A percentile compares a stretch with the other conserved stretches of the same genome.
phyloP scores from a whole-genome alignment of 1,140 invertebrate genomes.

The Ceratina japonica region DNA sequence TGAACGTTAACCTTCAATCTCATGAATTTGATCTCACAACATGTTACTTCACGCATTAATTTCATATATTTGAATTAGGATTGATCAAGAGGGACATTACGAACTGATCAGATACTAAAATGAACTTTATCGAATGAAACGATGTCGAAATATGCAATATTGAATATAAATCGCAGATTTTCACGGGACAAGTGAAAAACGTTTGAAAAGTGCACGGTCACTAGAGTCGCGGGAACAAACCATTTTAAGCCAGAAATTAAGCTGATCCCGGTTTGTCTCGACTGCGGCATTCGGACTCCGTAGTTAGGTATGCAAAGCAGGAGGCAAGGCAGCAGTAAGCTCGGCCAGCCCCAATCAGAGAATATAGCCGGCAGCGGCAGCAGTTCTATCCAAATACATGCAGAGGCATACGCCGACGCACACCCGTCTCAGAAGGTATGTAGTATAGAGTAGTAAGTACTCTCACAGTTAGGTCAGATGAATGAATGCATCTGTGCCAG shows the following conservation, averaged over 20 bases:
- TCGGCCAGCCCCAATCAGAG: constrained; percentile 65
- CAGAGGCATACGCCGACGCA: constrained; percentile 6
- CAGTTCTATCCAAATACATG: constrained; percentile 38
- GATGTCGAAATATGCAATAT: background rate
- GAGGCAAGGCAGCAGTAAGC: constrained; percentile 56
- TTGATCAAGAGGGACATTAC: no score
- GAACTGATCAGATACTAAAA: no score
- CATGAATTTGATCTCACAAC: no score
- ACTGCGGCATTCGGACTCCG: constrained; percentile 54
- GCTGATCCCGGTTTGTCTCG: constrained; percentile 58
- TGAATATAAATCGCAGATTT: background rate
- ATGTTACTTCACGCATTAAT: no score
- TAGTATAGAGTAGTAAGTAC: background rate
- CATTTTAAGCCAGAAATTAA: constrained; percentile 63
- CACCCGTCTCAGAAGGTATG: background rate
- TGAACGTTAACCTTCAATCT: no score
- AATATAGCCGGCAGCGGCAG: constrained; percentile 45
- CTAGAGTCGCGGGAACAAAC: constrained; percentile 42
- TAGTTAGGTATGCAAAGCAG: constrained; percentile 71
- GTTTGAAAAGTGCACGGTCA: constrained; percentile 2
- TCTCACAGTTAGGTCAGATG: constrained; percentile 27
- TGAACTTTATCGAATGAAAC: no score
- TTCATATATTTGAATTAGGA: no score
- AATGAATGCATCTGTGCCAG: constrained; percentile 43
- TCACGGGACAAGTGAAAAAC: background rate